A percentile compares a stretch with the other conserved stretches of the same genome.
Evolutionary conservation across 35 echinoderm and acorn worm genomes (phyloP).

Genomic region (Apostichopus parvimensis): DNA sequence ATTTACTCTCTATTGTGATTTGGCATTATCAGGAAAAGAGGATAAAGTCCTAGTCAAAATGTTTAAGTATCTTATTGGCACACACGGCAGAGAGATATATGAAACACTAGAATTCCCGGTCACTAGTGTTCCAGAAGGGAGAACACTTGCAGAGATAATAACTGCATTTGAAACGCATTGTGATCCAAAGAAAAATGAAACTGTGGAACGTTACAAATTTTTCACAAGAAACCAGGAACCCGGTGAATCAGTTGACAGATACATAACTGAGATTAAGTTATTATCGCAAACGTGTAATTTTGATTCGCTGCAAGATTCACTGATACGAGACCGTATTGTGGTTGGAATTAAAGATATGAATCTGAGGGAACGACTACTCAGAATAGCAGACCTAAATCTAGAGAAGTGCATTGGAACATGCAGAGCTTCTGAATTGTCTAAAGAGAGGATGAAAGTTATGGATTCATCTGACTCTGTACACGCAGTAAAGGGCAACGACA

Average conservation of each 20-base stretch:
- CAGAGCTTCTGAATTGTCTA: slow-evolving; percentile 40
- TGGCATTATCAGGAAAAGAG: slow-evolving; percentile 3
- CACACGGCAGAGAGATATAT: neutral
- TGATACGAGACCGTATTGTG: neutral
- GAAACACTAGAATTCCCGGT: neutral
- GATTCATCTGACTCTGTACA: neutral
- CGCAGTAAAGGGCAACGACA: neutral
- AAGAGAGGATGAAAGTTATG: slow-evolving; percentile 19
- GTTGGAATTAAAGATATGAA: slow-evolving; percentile 8
- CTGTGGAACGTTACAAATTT: neutral
- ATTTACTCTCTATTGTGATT: neutral
- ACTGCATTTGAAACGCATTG: neutral
- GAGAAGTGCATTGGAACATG: slow-evolving; percentile 40
- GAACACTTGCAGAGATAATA: neutral
- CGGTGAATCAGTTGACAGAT: neutral
- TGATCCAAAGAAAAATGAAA: slow-evolving; percentile 27
- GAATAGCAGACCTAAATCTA: neutral
- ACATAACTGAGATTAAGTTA: slow-evolving; percentile 28
- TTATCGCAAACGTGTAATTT: slow-evolving; percentile 21
- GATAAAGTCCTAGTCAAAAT: neutral
- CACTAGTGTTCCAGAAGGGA: neutral
- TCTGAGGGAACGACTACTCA: neutral
- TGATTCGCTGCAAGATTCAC: neutral
- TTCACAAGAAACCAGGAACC: slow-evolving; percentile 18
- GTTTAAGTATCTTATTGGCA: slow-evolving; percentile 40